Conservation (phyloP, 2,797 vertebrate genomes). For the Acanthornis magna region DNA sequence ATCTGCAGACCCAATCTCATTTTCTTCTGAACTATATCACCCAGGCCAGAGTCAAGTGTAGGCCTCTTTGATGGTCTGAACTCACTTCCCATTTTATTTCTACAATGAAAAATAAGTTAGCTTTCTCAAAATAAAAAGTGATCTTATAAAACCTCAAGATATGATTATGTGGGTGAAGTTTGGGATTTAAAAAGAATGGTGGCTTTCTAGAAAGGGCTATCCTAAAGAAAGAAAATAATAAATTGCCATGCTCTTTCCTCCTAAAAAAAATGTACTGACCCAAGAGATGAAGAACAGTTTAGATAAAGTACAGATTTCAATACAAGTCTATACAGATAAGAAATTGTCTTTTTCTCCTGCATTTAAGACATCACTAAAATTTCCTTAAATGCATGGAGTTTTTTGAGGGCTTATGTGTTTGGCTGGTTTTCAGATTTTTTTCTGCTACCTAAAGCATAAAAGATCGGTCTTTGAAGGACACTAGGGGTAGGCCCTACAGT, state of each 20-base stretch:
- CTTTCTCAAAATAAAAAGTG: background rate
- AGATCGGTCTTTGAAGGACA: background rate
- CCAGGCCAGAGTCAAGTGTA: background rate
- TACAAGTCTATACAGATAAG: background rate
- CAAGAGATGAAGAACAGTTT: background rate
- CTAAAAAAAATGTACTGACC: background rate
- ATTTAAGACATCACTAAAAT: background rate
- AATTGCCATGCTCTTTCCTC: background rate
- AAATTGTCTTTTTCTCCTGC: background rate
- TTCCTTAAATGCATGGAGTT: background rate
- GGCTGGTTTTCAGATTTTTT: background rate
- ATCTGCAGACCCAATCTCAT: background rate
- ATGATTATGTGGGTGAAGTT: background rate
- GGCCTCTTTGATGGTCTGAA: background rate
- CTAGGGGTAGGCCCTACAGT: background rate
- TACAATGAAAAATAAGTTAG: background rate
- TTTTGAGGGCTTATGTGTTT: background rate
- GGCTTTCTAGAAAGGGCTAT: background rate
- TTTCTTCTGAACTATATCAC: background rate
- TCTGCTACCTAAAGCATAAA: background rate
- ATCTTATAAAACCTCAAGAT: background rate
- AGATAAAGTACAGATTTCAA: background rate
- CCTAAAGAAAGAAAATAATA: background rate
- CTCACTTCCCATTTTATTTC: background rate
- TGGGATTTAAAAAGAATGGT: background rate